Conservation (phyloP, 2,888 invertebrate species). For the Catotricha subobsoleta region DNA sequence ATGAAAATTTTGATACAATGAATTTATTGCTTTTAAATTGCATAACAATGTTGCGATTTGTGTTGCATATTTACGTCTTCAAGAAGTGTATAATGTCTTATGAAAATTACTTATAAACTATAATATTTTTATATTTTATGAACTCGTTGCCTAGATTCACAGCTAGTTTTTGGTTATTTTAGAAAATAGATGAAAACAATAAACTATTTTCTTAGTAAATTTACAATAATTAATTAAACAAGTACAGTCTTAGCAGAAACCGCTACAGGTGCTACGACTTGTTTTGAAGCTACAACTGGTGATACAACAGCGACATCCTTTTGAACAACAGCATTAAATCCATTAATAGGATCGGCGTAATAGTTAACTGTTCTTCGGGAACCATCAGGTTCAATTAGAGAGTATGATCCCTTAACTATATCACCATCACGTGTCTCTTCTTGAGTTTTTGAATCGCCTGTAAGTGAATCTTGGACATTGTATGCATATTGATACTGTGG, state of each 20-base stretch:
- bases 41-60: too few species aligned
- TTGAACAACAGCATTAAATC: constrained; percentile 33
- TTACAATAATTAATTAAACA: constrained; percentile 8
- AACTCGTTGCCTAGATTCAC: too few species aligned
- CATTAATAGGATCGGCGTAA: constrained; percentile 31
- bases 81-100: too few species aligned
- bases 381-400: constrained; percentile 32
- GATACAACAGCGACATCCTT: constrained; percentile 20
- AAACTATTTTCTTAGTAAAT: constrained; percentile 8
- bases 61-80: too few species aligned
- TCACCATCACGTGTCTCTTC: constrained; percentile 32
- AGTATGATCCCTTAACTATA: constrained; percentile 32
- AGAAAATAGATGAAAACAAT: constrained; percentile 6
- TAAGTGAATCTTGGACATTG: constrained; percentile 31
- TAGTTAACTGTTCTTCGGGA: constrained; percentile 32
- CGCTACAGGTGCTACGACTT: constrained; percentile 17
- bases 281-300: constrained; percentile 23
- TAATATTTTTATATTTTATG: too few species aligned
- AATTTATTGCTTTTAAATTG: too few species aligned
- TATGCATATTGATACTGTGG: constrained; percentile 33
- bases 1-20: too few species aligned
- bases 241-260: background rate
- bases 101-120: too few species aligned
- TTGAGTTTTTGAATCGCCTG: constrained; percentile 33
- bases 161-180: background rate